phyloP scores from a whole-genome alignment of 2,797 vertebrate genomes.

The Semaprochilodus insignis region DNA sequence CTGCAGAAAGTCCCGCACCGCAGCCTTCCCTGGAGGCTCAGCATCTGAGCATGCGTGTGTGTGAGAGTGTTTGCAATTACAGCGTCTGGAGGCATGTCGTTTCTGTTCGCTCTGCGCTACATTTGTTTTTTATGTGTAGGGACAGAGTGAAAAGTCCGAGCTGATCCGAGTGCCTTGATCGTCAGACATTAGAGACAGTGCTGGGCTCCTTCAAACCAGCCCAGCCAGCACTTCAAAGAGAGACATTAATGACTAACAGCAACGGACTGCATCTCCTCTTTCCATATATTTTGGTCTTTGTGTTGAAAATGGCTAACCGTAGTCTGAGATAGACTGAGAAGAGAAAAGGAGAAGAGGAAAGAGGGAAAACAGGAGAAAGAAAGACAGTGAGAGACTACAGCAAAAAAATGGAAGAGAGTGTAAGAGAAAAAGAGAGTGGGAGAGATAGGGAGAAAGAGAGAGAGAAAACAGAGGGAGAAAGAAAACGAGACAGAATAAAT shows the following conservation, averaged over 20 bases:
- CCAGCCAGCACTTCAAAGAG: slow-evolving; percentile 64
- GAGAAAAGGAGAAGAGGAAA: neutral
- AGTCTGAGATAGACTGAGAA: slow-evolving; percentile 38
- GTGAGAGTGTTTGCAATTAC: slow-evolving; percentile 58
- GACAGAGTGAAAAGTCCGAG: slow-evolving; percentile 51
- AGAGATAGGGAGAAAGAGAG: neutral
- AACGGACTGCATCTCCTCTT: slow-evolving; percentile 59
- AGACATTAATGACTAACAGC: slow-evolving; percentile 64
- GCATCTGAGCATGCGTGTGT: neutral
- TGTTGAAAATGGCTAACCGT: slow-evolving; percentile 56
- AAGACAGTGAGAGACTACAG: neutral
- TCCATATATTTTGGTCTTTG: slow-evolving; percentile 59
- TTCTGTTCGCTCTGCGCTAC: slow-evolving; percentile 48
- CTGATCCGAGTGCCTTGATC: slow-evolving; percentile 57
- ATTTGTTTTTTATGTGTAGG: slow-evolving; percentile 59
- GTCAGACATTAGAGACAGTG: slow-evolving; percentile 54
- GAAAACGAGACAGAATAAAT: too few relatives aligned
- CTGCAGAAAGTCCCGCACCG: neutral
- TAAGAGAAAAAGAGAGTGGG: slow-evolving; percentile 3
- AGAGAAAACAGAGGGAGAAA: neutral
- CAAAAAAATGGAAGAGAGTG: neutral
- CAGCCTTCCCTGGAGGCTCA: slow-evolving; percentile 8
- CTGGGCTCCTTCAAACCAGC: slow-evolving; percentile 53
- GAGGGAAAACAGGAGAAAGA: neutral
- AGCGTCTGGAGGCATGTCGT: slow-evolving; percentile 46